Evolutionary conservation across 2,888 invertebrate genomes (phyloP).

Genomic region (Frankliniella intonsa): DNA sequence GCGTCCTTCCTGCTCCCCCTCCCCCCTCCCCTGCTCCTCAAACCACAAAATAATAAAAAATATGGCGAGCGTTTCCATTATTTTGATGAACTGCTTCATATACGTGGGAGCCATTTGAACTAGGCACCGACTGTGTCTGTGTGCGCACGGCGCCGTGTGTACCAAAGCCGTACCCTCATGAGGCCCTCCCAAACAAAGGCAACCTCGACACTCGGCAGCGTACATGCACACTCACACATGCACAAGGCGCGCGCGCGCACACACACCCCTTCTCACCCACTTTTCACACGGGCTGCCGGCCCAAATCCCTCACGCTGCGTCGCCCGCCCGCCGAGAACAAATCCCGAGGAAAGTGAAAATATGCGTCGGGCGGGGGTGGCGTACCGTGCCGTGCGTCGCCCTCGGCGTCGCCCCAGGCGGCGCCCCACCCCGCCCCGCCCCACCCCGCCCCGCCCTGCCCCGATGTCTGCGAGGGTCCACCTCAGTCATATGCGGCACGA

Average conservation of each 20-base stretch:
- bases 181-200: neutral
- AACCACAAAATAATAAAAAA: neutral
- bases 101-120: neutral
- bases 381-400: too few relatives aligned
- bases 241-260: neutral
- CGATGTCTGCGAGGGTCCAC: neutral
- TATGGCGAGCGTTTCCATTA: constrained; percentile 2
- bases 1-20: too few relatives aligned
- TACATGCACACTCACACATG: neutral
- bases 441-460: neutral
- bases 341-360: constrained; percentile 17
- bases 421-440: neutral
- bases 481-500: neutral
- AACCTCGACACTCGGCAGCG: neutral
- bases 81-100: constrained; percentile 21
- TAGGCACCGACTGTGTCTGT: neutral
- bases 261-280: neutral
- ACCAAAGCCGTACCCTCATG: neutral
- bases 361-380: neutral
- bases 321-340: neutral
- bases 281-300: neutral
- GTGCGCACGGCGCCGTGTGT: neutral
- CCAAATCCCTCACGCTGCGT: constrained; percentile 9
- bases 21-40: too few relatives aligned
- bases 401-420: too few relatives aligned